Evolutionary conservation across 2,113 vertebrate genomes (phyloP).

Genomic region (Apus apus): DNA sequence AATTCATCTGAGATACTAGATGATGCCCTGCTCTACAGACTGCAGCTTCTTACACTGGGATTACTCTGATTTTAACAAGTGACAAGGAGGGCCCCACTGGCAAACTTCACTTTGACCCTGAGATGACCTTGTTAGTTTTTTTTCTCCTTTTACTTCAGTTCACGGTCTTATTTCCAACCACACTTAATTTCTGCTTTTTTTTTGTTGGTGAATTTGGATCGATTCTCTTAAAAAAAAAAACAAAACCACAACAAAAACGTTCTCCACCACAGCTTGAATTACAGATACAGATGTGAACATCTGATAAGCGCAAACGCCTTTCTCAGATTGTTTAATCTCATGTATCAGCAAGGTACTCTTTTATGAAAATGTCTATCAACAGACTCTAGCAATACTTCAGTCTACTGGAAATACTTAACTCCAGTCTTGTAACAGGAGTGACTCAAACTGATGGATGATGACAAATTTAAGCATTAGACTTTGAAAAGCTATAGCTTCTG

Average conservation of each 20-base stretch:
- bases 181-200: background rate
- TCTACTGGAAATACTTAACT: background rate
- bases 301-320: background rate
- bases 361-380: background rate
- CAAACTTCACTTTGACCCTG: background rate
- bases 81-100: fast-evolving
- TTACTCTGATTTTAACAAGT: background rate
- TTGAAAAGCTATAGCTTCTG: background rate
- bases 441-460: background rate
- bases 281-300: slow-evolving; percentile 36
- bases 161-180: background rate
- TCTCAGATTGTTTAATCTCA: background rate
- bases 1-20: background rate
- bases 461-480: background rate
- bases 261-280: background rate
- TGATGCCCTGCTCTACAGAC: background rate
- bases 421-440: background rate
- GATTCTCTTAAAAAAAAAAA: background rate
- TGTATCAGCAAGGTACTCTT: background rate
- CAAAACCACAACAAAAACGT: background rate
- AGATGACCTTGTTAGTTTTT: background rate
- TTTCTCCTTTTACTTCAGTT: background rate
- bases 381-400: background rate
- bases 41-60: background rate
- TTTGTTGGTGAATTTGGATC: background rate